Conservation (phyloP, 2,888 invertebrate species). For the Aleiodes alternator region DNA sequence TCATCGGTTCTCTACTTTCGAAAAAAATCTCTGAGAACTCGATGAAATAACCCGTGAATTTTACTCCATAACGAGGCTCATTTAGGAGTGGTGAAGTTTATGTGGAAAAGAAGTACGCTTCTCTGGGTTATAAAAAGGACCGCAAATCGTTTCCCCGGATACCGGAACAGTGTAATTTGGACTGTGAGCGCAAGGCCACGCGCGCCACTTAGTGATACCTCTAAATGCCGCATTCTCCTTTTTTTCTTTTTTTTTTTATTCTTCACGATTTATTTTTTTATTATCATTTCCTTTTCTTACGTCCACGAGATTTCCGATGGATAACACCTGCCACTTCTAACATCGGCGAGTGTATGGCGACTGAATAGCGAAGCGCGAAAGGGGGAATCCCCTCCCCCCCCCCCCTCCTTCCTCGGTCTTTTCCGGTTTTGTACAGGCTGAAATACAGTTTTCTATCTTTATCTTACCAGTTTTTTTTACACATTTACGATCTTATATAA, state of each 20-base stretch:
- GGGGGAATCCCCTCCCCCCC: background rate
- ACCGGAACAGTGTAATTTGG: constrained; percentile 43
- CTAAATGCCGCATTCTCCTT: constrained; percentile 25
- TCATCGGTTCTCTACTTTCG: too few species aligned
- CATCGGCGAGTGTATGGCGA: background rate
- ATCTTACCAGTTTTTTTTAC: constrained; percentile 31
- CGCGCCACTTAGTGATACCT: background rate
- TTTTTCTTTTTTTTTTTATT: constrained; percentile 41
- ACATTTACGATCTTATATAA: constrained; percentile 47
- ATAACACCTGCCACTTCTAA: constrained; percentile 48
- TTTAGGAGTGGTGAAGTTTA: constrained; percentile 13
- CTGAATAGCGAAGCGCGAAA: constrained; percentile 1
- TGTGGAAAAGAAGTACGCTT: constrained; percentile 2
- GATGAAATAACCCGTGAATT: constrained; percentile 1
- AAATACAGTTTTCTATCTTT: constrained; percentile 22
- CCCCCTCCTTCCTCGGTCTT: background rate
- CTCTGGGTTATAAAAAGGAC: constrained; percentile 19
- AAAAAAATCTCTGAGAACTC: too few species aligned
- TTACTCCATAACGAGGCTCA: constrained; percentile 13
- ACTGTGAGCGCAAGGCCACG: constrained; percentile 32
- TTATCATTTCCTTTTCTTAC: constrained; percentile 11
- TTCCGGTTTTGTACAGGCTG: constrained; percentile 37
- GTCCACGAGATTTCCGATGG: constrained; percentile 44
- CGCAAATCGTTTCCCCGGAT: constrained; percentile 47
- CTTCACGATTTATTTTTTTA: constrained; percentile 36